Base-by-base conservation (phyloP, 30 jellyfish, hydroid and myxozoan species). In the Hydractinia symbiolongicarpus region DNA sequence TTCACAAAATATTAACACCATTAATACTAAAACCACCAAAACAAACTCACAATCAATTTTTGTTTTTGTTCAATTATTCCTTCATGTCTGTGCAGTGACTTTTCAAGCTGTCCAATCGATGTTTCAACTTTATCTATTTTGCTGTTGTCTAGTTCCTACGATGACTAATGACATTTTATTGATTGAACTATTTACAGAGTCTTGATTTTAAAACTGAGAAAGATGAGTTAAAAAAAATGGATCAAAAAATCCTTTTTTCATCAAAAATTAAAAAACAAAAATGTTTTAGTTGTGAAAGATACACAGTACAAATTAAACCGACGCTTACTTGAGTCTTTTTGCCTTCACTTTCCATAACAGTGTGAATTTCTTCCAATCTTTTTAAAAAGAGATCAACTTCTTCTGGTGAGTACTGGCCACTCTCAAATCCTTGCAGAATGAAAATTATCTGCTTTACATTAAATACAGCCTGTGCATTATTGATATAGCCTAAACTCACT, bases 11-110 rank as follows among this genome's bases (percentile, higher is more conserved):
- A 30, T 30, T 30, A 30, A 30, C 44, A 30, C 44, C 1, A 30
- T 30, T 30, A 30, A 1, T 30, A 30, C 44, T 30, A 30, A 30
- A 30, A 30, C 44, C 44, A 30, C 44, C 44, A 30, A 58, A 16
- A 58, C 69, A 58, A 58, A 77, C 85, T 77, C 40, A 77, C 85
- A 52, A 77, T 49, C 5, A 55, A 30, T 5, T 9, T 55, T 55
- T 77, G 85, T 50, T 77, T 77, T 56, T 77, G 78, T 11, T 55
- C 50, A 21, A 77, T 66, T 16, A 66, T 66, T 9, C 85, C 55
- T 6, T 77, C 85, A 52, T 54, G 4, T 9, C 62, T 50, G 40
- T 77, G 15, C 19, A 77, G 19, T 15, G 44, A 30, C 55, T 77
- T 77, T 61, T 77, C 79, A 77, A 44, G 20, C 10, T 54, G 55